These are phyloP conservation scores for Amazona vittata DNA, from an alignment of 2,113 vertebrate genomes.

Conservation along the genomic window DNA sequence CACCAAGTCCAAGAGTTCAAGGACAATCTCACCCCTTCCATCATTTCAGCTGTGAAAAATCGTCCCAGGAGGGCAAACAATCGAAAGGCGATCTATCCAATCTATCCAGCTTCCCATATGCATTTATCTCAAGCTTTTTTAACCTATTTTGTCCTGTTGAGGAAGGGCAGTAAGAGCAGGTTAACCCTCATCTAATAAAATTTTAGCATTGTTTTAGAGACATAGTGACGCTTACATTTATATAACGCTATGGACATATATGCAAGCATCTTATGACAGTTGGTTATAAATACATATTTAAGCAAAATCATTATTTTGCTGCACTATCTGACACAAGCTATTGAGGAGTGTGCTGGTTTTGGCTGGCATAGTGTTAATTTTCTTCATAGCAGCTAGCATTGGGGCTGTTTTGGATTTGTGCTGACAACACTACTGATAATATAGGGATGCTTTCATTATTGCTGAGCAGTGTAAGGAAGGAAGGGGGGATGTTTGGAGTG, in stretches of 20 bases:
- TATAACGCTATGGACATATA: not conserved
- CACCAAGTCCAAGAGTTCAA: not conserved
- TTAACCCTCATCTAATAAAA: not conserved
- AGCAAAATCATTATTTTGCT: not conserved
- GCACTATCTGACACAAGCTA: not conserved
- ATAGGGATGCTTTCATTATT: not conserved
- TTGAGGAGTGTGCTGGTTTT: not conserved
- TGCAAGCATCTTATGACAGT: not conserved
- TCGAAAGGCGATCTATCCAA: not conserved
- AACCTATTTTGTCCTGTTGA: not conserved
- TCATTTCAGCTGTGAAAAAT: not conserved
- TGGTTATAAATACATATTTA: not conserved
- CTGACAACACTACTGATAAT: not conserved
- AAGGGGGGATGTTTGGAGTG: not conserved
- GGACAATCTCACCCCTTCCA: not conserved
- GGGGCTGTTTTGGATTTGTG: not conserved
- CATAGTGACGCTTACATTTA: not conserved
- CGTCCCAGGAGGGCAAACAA: not conserved
- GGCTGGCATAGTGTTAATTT: too few species aligned
- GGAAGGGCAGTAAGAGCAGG: not conserved
- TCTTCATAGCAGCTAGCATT: not conserved
- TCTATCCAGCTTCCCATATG: not conserved
- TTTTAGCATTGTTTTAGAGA: not conserved
- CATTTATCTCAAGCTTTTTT: not conserved
- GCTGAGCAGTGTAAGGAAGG: not conserved